phyloP scores from a whole-genome alignment of 2,113 vertebrate species.

The Mastomys coucha region DNA sequence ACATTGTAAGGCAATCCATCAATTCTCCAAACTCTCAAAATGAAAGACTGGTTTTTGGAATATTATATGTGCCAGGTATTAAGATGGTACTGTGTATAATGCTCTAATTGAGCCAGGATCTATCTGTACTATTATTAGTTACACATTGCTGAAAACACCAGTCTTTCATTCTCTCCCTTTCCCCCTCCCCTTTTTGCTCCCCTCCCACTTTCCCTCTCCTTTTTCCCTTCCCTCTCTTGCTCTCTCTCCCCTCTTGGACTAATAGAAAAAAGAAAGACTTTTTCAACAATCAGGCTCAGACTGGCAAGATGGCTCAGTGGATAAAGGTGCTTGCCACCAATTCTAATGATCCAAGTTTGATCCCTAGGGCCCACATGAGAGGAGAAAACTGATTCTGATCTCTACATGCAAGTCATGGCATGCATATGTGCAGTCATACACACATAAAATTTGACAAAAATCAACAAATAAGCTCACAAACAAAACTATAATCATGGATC shows the following conservation, averaged over 20 bases:
- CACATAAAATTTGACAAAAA: not conserved
- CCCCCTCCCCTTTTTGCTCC: too few species aligned
- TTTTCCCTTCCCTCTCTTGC: not conserved
- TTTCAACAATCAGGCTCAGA: not conserved
- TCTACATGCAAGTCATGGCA: not conserved
- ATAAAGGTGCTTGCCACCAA: not conserved
- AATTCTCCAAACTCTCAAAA: not conserved
- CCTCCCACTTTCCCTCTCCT: too few species aligned
- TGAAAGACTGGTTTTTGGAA: not conserved
- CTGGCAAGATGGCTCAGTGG: not conserved
- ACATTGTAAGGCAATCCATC: not conserved
- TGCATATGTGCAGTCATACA: not conserved
- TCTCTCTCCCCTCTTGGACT: not conserved
- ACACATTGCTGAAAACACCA: not conserved
- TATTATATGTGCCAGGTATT: not conserved
- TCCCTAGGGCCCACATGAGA: not conserved
- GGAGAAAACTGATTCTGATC: not conserved
- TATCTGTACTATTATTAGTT: not conserved
- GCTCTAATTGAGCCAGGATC: not conserved
- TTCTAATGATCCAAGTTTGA: not conserved
- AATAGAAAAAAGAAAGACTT: not conserved
- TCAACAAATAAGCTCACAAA: not conserved
- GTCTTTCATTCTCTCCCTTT: not conserved
- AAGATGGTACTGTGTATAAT: not conserved
- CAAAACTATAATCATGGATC: not conserved